phyloP scores from a whole-genome alignment of 1,140 invertebrate species.

The Lanistes nyassanus region DNA sequence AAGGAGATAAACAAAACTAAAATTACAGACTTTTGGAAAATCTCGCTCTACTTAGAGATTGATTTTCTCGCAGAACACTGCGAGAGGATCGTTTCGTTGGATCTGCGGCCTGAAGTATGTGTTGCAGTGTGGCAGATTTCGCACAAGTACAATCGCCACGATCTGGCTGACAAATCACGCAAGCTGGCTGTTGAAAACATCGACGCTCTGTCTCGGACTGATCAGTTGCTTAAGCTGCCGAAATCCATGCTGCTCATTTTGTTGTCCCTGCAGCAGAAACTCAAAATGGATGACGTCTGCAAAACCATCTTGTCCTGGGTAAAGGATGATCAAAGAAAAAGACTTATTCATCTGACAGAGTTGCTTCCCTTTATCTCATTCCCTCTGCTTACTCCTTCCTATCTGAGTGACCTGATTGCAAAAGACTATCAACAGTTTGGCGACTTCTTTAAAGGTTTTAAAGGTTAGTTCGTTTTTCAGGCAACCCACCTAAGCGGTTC shows the following conservation, averaged over 20 bases:
- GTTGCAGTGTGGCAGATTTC: slow-evolving; percentile 9
- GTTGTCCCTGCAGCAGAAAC: background rate
- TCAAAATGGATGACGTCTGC: background rate
- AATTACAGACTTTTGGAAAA: background rate
- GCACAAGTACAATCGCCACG: background rate
- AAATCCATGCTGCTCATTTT: background rate
- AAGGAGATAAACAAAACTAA: slow-evolving; percentile 6
- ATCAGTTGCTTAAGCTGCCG: background rate
- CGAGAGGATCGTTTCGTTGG: background rate
- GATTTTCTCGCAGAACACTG: slow-evolving; percentile 13
- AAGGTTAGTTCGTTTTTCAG: too few species aligned
- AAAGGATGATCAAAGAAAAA: background rate
- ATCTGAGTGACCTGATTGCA: background rate
- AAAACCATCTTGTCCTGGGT: background rate
- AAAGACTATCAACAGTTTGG: background rate
- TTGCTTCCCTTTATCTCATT: background rate
- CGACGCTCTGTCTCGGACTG: background rate
- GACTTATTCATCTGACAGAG: background rate
- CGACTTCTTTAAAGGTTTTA: background rate
- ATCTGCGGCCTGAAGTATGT: background rate
- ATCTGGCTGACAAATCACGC: background rate
- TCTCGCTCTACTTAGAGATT: slow-evolving; percentile 7
- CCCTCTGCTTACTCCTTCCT: background rate
- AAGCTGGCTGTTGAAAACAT: background rate
- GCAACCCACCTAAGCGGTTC: background rate